These are phyloP conservation scores for Litocranius walleri DNA, from an alignment of 2,113 vertebrate species.

Conservation along the genomic window DNA sequence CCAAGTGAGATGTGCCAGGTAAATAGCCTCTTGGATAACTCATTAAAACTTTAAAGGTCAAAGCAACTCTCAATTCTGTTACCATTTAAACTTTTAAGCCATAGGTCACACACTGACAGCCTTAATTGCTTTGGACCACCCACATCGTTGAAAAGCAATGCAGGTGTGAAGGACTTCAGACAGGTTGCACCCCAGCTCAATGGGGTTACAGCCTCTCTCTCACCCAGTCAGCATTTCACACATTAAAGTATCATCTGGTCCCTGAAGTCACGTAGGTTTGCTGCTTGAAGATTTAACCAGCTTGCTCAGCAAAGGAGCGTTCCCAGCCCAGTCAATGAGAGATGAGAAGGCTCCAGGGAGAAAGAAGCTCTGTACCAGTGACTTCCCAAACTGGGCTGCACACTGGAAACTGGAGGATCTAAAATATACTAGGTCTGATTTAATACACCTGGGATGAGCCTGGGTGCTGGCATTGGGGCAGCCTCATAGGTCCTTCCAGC, in stretches of 20 bases:
- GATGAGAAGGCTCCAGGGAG: neutral
- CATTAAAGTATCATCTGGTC: neutral
- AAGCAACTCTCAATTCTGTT: neutral
- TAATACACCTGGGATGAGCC: neutral
- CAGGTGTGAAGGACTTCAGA: fast-evolving
- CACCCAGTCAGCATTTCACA: too few relatives aligned
- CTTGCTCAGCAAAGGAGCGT: neutral
- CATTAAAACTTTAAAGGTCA: neutral
- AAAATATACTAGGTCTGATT: neutral
- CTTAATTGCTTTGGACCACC: neutral
- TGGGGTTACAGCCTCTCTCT: neutral
- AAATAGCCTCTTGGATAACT: too few relatives aligned
- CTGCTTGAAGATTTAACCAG: neutral
- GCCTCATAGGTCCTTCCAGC: too few relatives aligned
- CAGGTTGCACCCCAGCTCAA: fast-evolving
- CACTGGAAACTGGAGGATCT: neutral
- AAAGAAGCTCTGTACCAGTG: neutral
- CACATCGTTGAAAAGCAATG: neutral
- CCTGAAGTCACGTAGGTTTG: neutral
- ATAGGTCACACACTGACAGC: neutral
- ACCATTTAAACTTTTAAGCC: neutral
- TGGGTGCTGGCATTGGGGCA: neutral
- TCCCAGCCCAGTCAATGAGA: too few relatives aligned
- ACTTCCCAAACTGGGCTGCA: neutral
- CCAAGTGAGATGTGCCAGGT: neutral